phyloP scores from a whole-genome alignment of 64 coral and sea anemone genomes.

The Porites lutea region DNA sequence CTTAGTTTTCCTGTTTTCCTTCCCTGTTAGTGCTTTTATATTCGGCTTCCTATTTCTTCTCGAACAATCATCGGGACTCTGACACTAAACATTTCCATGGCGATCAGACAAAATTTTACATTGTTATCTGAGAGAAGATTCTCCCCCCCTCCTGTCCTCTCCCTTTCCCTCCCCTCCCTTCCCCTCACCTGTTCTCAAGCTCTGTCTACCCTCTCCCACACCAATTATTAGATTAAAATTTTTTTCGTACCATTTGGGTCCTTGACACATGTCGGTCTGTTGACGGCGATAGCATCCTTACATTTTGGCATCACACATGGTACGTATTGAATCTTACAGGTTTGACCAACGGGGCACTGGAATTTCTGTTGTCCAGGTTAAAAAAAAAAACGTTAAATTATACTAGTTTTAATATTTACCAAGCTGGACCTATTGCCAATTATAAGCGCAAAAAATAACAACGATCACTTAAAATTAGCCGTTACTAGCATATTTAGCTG shows the following conservation, averaged over 20 bases:
- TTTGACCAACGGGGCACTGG: conserved; percentile 78
- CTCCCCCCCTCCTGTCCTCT: background rate
- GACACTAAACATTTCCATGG: too few relatives aligned
- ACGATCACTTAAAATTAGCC: background rate
- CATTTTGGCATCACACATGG: conserved; percentile 94
- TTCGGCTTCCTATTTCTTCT: too few relatives aligned
- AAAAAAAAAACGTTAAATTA: background rate
- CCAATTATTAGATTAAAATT: background rate
- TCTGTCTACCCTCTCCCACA: background rate
- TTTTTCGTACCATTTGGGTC: conserved; percentile 37
- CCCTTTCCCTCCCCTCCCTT: background rate
- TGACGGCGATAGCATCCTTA: conserved; percentile 72
- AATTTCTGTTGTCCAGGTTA: conserved; percentile 53
- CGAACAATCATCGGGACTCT: too few relatives aligned
- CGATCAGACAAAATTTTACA: too few relatives aligned
- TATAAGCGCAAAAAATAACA: background rate
- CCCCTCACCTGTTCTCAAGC: background rate
- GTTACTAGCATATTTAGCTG: background rate
- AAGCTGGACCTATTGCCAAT: background rate
- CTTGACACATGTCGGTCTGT: conserved; percentile 87
- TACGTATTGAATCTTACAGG: conserved; percentile 92
- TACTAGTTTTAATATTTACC: too few relatives aligned
- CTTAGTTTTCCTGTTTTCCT: too few relatives aligned
- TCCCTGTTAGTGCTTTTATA: too few relatives aligned
- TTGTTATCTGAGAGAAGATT: too few relatives aligned